Percentiles rank a stretch among this genome's conserved stretches.
These are phyloP conservation scores for Empis livida DNA, from an alignment of 2,888 invertebrate species.

Conservation along the genomic window DNA sequence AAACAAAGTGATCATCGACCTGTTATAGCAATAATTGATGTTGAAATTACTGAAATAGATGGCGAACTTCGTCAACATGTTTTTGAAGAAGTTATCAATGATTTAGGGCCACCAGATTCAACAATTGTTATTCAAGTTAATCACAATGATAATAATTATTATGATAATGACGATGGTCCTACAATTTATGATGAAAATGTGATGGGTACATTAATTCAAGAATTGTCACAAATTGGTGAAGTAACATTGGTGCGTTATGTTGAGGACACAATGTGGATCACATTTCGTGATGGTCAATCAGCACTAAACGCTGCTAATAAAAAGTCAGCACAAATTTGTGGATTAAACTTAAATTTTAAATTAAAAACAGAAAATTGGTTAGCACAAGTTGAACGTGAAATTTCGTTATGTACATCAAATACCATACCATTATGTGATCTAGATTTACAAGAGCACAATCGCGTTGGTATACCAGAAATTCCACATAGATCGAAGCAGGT, in stretches of 20 bases:
- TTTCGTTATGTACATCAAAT: slow-evolving; percentile 71
- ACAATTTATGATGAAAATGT: slow-evolving; percentile 68
- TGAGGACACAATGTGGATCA: slow-evolving; percentile 79
- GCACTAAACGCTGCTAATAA: slow-evolving; percentile 61
- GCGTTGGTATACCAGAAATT: slow-evolving; percentile 39
- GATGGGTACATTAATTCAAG: slow-evolving; percentile 65
- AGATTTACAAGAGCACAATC: slow-evolving; percentile 24
- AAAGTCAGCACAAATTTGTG: slow-evolving; percentile 47
- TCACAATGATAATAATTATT: slow-evolving; percentile 36
- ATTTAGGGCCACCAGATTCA: slow-evolving; percentile 89
- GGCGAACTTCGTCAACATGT: slow-evolving; percentile 61
- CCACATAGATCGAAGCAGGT: slow-evolving; percentile 37
- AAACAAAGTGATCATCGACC: slow-evolving; percentile 98
- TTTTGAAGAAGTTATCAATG: slow-evolving; percentile 71
- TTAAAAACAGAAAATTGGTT: slow-evolving; percentile 81
- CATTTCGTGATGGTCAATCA: slow-evolving; percentile 79
- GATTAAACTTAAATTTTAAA: slow-evolving; percentile 52
- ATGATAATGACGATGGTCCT: slow-evolving; percentile 39
- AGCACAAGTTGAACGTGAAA: slow-evolving; percentile 66
- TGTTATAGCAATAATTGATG: slow-evolving; percentile 80
- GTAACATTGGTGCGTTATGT: slow-evolving; percentile 85
- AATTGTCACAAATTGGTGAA: slow-evolving; percentile 74
- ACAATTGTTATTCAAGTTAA: slow-evolving; percentile 66
- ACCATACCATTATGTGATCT: slow-evolving; percentile 59
- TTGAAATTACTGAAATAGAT: slow-evolving; percentile 74